Evolutionary conservation across 2,888 invertebrate species (phyloP), one percentile per base, ranked within the genome.

Genomic region (Leucophora obtusa): DNA sequence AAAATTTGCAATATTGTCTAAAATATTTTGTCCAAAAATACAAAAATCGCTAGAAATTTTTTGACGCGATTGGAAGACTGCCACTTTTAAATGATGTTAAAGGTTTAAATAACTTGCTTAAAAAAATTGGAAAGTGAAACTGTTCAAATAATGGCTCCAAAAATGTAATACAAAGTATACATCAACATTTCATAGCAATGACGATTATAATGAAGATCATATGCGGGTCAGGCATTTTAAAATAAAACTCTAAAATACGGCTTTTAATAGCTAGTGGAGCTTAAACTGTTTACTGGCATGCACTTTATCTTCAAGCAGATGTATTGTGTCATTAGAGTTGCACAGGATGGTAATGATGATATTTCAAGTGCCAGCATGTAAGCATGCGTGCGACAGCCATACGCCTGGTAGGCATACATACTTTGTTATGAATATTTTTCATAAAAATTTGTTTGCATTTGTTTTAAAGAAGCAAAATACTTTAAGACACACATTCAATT

Each of bases 61-160:
- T 2, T 38, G 38, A 38, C 14, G 1, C 2, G 2, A 6, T 38
- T 38, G 11, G 1, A 8, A 11, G 3, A 38, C 10, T 11, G 10
- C 11, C 38, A 38, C 10, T 38, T 38, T 38, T 4, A 11, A 38
- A 10, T 38, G 14, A 38, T 6, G 38, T 14, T 3, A 38, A 38
- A 21, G 60, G 53, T 70, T 75, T 74, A 74, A 65, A 38, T 43
- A 35, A 18, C 2, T 38, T 53, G 54, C 56, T 63, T 51, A 24
- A 69, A 56, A 63, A 62, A 77, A 76, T 76, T 68, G 58, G 65
- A 80, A 80, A 80, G 80, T 66, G 80, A 80, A 80, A 80, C 76
- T 76, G 53, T 63, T 51, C 63, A 68, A 63, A 80, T 80, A 33
- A 63, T 76, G 72, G 68, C 58, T 68, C 14, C 58, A 35, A 60